Conservation (phyloP, 2,888 invertebrate species). For the Rutpela maculata region DNA sequence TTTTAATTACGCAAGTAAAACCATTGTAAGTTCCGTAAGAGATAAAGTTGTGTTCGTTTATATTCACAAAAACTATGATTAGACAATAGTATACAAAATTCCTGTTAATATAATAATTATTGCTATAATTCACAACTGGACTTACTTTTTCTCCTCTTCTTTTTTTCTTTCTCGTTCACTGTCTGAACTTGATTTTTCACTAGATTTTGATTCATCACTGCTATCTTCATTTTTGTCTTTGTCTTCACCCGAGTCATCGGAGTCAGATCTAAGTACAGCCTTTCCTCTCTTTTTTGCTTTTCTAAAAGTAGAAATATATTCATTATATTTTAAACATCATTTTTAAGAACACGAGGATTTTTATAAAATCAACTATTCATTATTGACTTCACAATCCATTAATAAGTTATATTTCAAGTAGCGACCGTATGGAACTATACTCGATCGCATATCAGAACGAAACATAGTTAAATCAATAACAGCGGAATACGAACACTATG, state of each 20-base stretch:
- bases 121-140: background rate
- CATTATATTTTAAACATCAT: background rate
- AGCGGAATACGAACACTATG: no score
- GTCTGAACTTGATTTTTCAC: conserved; percentile 41
- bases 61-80: no score
- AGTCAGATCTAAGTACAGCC: conserved; percentile 61
- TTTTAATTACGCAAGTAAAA: no score
- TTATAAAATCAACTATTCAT: background rate
- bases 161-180: conserved; percentile 46
- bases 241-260: conserved; percentile 57
- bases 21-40: no score
- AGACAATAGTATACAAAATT: no score
- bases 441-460: no score
- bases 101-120: no score
- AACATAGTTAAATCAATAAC: no score
- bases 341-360: background rate
- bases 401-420: no score
- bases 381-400: background rate
- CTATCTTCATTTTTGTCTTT: conserved; percentile 48
- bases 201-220: conserved; percentile 38
- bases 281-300: conserved; percentile 54
- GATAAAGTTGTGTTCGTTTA: no score
- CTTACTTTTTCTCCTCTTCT: conserved; percentile 51
- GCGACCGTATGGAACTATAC: no score
- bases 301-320: conserved; percentile 43